A percentile compares a stretch with the other conserved stretches of the same genome.
Conservation (phyloP, 35 echinoderm and acorn worm genomes). For the Lytechinus pictus region DNA sequence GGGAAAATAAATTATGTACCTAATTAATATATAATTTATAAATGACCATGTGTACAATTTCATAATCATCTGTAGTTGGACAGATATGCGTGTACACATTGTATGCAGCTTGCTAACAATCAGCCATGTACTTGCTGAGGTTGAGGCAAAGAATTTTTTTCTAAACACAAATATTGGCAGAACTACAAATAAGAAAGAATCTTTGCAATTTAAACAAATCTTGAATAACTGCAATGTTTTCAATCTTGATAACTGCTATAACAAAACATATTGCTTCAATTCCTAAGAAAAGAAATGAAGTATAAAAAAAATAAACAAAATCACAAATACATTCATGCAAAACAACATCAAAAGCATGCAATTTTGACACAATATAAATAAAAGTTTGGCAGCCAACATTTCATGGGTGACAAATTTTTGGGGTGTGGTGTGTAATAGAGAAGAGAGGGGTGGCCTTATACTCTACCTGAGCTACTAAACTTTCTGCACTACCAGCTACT, state of each 20-base stretch:
- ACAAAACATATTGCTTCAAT: background rate
- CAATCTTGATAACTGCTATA: background rate
- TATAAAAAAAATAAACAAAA: background rate
- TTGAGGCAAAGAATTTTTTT: background rate
- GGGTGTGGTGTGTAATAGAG: background rate
- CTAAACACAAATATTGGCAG: background rate
- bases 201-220: background rate
- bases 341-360: background rate
- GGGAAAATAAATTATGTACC: background rate
- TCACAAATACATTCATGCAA: background rate
- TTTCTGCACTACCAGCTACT: conserved; percentile 89
- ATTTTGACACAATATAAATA: background rate
- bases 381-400: background rate
- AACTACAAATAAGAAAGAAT: background rate
- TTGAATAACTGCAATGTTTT: background rate
- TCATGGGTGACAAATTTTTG: background rate
- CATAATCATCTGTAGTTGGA: background rate
- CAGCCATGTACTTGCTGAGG: background rate
- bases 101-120: background rate
- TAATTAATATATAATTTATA: background rate
- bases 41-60: background rate
- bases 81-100: background rate
- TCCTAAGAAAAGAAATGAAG: background rate
- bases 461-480: conserved; percentile 94
- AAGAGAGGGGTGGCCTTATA: background rate